Conservation (phyloP, 2,888 invertebrate species). For the Agriopis leucophaearia region DNA sequence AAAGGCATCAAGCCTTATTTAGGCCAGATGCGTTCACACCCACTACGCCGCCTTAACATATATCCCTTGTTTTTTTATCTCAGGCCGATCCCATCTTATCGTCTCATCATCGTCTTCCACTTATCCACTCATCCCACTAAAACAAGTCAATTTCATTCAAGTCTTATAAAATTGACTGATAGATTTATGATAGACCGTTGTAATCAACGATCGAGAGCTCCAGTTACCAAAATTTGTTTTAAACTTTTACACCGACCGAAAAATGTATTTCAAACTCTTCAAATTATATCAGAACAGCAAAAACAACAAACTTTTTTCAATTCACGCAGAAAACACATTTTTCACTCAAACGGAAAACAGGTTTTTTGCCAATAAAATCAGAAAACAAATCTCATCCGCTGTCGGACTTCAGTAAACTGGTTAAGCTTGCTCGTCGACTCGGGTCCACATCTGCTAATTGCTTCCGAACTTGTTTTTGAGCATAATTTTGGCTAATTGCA, state of each 20-base stretch:
- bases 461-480: constrained; percentile 82
- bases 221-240: constrained; percentile 9
- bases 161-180: not conserved
- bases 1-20: too few relatives aligned
- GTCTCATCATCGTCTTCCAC: too few relatives aligned
- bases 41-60: too few relatives aligned
- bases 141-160: too few relatives aligned
- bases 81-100: too few relatives aligned
- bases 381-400: constrained; percentile 62
- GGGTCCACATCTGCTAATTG: constrained; percentile 82
- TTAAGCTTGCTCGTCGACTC: constrained; percentile 70
- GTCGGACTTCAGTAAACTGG: constrained; percentile 63
- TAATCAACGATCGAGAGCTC: not conserved
- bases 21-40: too few relatives aligned
- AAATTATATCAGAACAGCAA: constrained; percentile 23
- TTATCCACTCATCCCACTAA: too few relatives aligned
- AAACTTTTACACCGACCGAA: constrained; percentile 7
- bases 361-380: constrained; percentile 52
- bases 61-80: too few relatives aligned
- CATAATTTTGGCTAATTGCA: constrained; percentile 84
- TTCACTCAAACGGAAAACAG: constrained; percentile 30
- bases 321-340: constrained; percentile 38
- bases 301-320: constrained; percentile 37
- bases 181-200: not conserved
- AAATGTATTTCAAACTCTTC: constrained; percentile 12